Percentiles rank a stretch among this genome's conserved stretches.
These are phyloP conservation scores for Tokudaia tokunoshimensis DNA, from an alignment of 2,797 vertebrate species.

Conservation along the genomic window DNA sequence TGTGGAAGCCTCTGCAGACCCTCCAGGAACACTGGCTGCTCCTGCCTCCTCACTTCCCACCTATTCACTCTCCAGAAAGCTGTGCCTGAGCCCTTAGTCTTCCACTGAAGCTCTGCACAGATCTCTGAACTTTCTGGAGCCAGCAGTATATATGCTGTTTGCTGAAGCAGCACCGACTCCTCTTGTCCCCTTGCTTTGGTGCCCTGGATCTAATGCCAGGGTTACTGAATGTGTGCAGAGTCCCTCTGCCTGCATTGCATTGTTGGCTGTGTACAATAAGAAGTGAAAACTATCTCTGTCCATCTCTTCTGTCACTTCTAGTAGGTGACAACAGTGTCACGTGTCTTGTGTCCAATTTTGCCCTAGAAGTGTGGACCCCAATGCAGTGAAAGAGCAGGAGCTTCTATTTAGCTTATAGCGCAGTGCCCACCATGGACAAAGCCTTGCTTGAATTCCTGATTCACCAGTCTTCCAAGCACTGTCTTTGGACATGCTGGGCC, in stretches of 20 bases:
- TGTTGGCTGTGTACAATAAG: neutral
- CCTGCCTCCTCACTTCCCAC: neutral
- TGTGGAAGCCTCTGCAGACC: neutral
- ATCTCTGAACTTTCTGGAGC: neutral
- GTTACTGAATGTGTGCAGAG: neutral
- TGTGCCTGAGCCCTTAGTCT: neutral
- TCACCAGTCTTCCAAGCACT: neutral
- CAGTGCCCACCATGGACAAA: neutral
- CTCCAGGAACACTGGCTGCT: neutral
- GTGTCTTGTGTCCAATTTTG: neutral
- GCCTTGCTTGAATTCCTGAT: neutral
- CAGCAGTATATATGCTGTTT: neutral
- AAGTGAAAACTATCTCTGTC: neutral
- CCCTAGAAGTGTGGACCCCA: neutral
- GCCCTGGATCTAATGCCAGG: neutral
- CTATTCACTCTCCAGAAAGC: no score
- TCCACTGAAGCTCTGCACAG: neutral
- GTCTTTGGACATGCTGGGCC: neutral
- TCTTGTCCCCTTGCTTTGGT: neutral
- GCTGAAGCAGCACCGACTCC: neutral
- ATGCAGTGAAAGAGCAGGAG: neutral
- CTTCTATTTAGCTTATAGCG: neutral
- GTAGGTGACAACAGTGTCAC: neutral
- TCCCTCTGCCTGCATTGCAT: neutral
- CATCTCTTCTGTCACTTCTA: neutral